phyloP scores from a whole-genome alignment of 2,888 invertebrate genomes.

The Polyploca ridens region DNA sequence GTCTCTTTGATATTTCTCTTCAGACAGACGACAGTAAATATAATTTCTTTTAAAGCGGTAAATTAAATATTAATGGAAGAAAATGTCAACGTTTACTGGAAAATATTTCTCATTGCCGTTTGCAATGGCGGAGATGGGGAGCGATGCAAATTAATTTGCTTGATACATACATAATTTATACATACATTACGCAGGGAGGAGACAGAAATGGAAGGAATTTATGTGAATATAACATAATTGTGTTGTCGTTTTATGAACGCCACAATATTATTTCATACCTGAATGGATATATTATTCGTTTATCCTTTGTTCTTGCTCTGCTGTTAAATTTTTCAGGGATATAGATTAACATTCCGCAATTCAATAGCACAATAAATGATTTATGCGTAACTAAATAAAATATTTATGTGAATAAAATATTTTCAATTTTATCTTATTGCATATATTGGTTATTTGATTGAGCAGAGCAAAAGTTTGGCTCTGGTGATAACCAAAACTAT shows the following conservation, averaged over 20 bases:
- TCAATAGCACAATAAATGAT: too few relatives aligned
- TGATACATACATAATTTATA: conserved; percentile 21
- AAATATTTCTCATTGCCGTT: conserved; percentile 33
- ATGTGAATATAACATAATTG: conserved; percentile 7
- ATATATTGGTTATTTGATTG: too few relatives aligned
- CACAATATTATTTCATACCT: conserved; percentile 5
- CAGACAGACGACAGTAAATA: conserved; percentile 19
- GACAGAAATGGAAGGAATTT: conserved; percentile 5
- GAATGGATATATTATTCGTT: conserved; percentile 3
- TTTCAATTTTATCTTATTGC: too few relatives aligned
- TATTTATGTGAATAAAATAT: too few relatives aligned
- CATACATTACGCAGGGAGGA: conserved; percentile 10
- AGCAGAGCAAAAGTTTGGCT: too few relatives aligned
- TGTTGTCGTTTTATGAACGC: conserved; percentile 7
- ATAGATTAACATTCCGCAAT: too few relatives aligned
- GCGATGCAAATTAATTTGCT: conserved; percentile 33
- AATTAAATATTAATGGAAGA: conserved; percentile 43
- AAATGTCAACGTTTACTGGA: conserved; percentile 37
- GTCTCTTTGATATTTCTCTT: conserved; percentile 13
- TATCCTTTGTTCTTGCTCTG: background rate
- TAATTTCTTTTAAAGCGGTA: conserved; percentile 34
- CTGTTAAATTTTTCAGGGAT: background rate
- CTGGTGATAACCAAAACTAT: too few relatives aligned
- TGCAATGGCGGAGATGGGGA: conserved; percentile 23
- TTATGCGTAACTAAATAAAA: too few relatives aligned